Evolutionary conservation across 2,113 vertebrate genomes (phyloP).

Genomic region (Lasiurus cinereus): DNA sequence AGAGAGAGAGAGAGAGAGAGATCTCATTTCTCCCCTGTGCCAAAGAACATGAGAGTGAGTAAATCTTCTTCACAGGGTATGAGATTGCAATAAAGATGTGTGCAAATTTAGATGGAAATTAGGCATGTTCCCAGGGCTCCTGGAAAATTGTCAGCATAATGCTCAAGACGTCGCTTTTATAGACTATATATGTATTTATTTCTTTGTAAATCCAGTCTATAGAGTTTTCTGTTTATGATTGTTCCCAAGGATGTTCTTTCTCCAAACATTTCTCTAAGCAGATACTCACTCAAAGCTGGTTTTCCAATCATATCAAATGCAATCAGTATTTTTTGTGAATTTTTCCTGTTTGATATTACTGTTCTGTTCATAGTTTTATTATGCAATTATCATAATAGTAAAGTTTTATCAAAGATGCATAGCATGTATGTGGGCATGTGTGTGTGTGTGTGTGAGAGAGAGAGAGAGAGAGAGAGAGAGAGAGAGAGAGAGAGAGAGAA

Average conservation of each 20-base stretch:
- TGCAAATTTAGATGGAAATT: conserved; percentile 85
- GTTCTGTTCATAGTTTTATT: conserved; percentile 64
- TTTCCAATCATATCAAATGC: conserved; percentile 74
- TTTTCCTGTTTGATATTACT: conserved; percentile 59
- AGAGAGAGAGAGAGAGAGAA: background rate
- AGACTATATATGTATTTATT: conserved; percentile 81
- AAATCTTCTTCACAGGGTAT: conserved; percentile 82
- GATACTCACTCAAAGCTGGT: conserved; percentile 73
- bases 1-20: background rate
- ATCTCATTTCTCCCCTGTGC: conserved; percentile 57
- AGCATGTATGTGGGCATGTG: background rate
- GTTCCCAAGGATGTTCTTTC: conserved; percentile 82
- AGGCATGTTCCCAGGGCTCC: conserved; percentile 84
- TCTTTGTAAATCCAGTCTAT: conserved; percentile 77
- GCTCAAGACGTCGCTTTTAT: conserved; percentile 77
- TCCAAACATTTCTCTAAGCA: conserved; percentile 74
- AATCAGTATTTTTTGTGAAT: conserved; percentile 70
- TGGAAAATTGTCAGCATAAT: conserved; percentile 80
- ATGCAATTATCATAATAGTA: conserved; percentile 37
- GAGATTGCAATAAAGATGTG: conserved; percentile 81
- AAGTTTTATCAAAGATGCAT: conserved; percentile 39
- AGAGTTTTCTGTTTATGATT: conserved; percentile 79
- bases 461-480: fast-evolving
- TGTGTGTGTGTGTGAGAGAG: background rate
- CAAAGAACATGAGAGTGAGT: conserved; percentile 75